Percentiles rank a stretch among this genome's conserved stretches.
These are phyloP conservation scores for Geophilus truncorum DNA, from an alignment of 2,888 invertebrate genomes.

Conservation along the genomic window DNA sequence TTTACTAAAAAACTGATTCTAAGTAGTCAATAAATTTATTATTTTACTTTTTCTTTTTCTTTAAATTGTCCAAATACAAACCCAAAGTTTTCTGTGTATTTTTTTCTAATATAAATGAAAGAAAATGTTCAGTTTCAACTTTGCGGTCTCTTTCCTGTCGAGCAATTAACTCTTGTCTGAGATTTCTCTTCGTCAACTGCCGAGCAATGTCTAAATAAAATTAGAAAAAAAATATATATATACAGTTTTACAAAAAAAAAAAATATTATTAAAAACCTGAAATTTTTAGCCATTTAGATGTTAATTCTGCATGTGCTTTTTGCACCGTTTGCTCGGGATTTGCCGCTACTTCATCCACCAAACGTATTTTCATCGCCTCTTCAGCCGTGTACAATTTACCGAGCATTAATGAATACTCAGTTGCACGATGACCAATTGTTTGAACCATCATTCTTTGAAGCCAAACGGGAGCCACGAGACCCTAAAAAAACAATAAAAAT, in stretches of 20 bases:
- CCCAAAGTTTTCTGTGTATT: constrained; percentile 67
- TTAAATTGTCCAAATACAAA: constrained; percentile 54
- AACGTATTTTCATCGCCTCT: constrained; percentile 67
- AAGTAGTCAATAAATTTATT: too few species aligned
- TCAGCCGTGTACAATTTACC: constrained; percentile 69
- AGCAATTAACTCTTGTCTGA: constrained; percentile 48
- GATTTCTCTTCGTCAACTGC: constrained; percentile 48
- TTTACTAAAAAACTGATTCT: too few species aligned
- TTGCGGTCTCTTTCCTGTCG: constrained; percentile 58
- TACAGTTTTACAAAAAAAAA: too few species aligned
- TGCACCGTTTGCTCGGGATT: constrained; percentile 63
- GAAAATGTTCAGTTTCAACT: constrained; percentile 61
- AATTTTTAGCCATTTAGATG: constrained; percentile 62
- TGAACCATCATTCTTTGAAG: constrained; percentile 43
- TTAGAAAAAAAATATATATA: constrained; percentile 14
- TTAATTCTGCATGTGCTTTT: constrained; percentile 62
- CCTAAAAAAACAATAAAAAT: too few species aligned
- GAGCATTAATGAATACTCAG: constrained; percentile 68
- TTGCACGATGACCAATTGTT: constrained; percentile 58
- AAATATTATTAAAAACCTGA: constrained; percentile 50
- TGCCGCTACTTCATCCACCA: constrained; percentile 68
- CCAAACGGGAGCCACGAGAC: constrained; percentile 48
- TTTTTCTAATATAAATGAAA: constrained; percentile 58
- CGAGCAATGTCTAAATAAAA: constrained; percentile 50
- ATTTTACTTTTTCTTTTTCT: constrained; percentile 39